Percentiles rank a stretch among this genome's conserved stretches.
phyloP scores from a whole-genome alignment of 2,113 vertebrate genomes.

The Chamaetylas fuelleborni region DNA sequence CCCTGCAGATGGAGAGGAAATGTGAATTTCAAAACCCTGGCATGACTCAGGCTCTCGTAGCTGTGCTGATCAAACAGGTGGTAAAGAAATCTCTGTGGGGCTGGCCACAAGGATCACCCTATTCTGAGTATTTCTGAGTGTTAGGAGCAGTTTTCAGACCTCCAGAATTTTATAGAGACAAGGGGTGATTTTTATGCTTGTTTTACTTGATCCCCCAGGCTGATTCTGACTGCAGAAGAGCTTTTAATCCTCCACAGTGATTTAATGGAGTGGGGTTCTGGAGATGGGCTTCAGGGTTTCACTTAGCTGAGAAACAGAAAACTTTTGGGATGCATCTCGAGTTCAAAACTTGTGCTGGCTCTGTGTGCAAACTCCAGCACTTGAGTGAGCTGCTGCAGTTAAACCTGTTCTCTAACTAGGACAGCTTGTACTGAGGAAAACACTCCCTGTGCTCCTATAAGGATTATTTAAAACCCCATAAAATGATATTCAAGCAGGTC shows the following conservation, averaged over 20 bases:
- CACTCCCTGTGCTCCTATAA: not conserved
- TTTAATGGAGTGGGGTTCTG: not conserved
- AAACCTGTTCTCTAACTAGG: not conserved
- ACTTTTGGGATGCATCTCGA: fast-evolving
- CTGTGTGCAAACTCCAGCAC: not conserved
- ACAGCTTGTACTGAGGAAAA: not conserved
- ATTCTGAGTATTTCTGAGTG: not conserved
- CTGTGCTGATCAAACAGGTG: not conserved
- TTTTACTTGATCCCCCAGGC: not conserved
- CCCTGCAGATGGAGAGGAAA: not conserved
- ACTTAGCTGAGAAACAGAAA: not conserved
- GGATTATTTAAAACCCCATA: not conserved
- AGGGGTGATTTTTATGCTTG: not conserved
- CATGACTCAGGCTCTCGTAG: not conserved
- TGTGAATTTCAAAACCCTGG: not conserved
- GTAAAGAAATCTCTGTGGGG: not conserved
- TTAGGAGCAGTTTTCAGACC: not conserved
- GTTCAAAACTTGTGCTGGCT: not conserved
- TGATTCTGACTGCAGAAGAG: not conserved
- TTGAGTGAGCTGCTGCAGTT: not conserved
- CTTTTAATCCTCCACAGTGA: not conserved
- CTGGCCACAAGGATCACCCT: not conserved
- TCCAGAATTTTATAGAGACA: not conserved
- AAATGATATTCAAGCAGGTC: not conserved
- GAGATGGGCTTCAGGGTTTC: not conserved